Evolutionary conservation across 2,797 vertebrate genomes (phyloP).

Genomic region (Cyclopterus lumpus): DNA sequence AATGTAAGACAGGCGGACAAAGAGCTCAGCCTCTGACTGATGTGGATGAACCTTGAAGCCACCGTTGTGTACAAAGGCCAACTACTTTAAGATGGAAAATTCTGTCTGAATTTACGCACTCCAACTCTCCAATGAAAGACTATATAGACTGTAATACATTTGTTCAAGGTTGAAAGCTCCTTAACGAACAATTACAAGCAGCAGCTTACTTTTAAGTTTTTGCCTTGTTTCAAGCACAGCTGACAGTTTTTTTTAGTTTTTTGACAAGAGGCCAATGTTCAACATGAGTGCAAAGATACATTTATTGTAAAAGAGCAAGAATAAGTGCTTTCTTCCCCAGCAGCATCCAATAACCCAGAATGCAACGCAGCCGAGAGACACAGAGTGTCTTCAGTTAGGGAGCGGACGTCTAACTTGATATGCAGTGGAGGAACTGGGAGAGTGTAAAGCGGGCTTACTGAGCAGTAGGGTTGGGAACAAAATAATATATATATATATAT

Average conservation of each 20-base stretch:
- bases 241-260: neutral
- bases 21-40: conserved; percentile 29
- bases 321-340: neutral
- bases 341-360: neutral
- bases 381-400: neutral
- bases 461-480: too few relatives aligned
- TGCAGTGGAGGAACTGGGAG: conserved; percentile 14
- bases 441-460: too few relatives aligned
- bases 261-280: conserved; percentile 18
- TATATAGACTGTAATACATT: neutral
- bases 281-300: conserved; percentile 2
- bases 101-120: conserved; percentile 1
- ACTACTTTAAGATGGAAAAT: conserved; percentile 21
- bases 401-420: neutral
- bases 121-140: conserved; percentile 5
- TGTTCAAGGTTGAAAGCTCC: conserved; percentile 28
- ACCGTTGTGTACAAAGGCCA: conserved; percentile 2
- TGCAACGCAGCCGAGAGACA: conserved; percentile 5
- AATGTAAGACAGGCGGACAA: conserved; percentile 52
- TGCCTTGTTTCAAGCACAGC: conserved; percentile 16
- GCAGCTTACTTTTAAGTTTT: conserved; percentile 26
- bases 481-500: too few relatives aligned
- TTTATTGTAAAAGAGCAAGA: neutral
- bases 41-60: conserved; percentile 21
- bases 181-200: conserved; percentile 29